Evolutionary conservation across 2,888 invertebrate species (phyloP).

Genomic region (Mythimna pallens): DNA sequence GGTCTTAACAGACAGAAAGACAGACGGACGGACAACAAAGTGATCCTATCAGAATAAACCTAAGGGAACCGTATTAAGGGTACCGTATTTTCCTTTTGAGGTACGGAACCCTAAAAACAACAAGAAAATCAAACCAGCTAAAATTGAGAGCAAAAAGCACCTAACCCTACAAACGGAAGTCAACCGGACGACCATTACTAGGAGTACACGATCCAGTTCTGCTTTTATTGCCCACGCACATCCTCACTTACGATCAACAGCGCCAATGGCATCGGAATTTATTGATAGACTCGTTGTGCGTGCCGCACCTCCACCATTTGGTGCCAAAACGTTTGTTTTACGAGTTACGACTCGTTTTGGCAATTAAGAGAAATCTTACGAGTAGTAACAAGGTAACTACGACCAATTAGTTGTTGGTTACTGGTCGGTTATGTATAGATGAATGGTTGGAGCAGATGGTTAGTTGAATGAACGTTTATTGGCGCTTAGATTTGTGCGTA

Average conservation of each 20-base stretch:
- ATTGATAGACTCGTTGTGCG: conserved; percentile 45
- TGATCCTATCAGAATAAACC: no score
- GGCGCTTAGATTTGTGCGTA: conserved; percentile 30
- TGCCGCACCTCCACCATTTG: conserved; percentile 37
- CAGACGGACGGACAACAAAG: no score
- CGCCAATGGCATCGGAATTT: conserved; percentile 14
- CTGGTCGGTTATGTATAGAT: conserved; percentile 20
- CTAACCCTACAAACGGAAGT: conserved; percentile 52
- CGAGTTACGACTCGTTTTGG: conserved; percentile 47
- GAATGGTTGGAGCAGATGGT: conserved; percentile 28
- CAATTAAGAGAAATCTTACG: conserved; percentile 57
- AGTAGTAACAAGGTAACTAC: conserved; percentile 47
- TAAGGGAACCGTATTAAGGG: no score
- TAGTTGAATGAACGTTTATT: conserved; percentile 44
- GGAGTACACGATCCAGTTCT: conserved; percentile 57
- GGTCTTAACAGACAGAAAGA: no score
- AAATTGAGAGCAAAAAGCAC: conserved; percentile 46
- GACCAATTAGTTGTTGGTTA: conserved; percentile 46
- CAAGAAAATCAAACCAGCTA: conserved; percentile 35
- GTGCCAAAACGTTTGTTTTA: conserved; percentile 63
- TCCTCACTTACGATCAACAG: conserved; percentile 46
- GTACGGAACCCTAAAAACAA: background rate
- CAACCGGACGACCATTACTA: conserved; percentile 52
- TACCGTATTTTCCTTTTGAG: no score
- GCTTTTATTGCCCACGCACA: conserved; percentile 60